These are phyloP conservation scores for Neodiprion lecontei DNA, from an alignment of 1,140 invertebrate species.

Conservation along the genomic window DNA sequence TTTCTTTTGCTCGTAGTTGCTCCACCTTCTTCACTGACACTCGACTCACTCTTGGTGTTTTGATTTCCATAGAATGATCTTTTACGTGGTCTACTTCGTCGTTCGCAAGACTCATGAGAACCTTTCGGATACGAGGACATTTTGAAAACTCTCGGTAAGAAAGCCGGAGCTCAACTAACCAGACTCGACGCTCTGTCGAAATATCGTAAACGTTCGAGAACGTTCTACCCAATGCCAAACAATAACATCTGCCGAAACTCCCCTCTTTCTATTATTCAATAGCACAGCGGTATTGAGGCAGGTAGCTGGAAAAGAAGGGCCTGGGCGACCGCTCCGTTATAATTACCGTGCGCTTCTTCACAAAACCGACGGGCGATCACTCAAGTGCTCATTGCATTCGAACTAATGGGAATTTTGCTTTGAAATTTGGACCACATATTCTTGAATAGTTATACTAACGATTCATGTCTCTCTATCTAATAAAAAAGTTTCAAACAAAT, in stretches of 20 bases:
- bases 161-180: slow-evolving; percentile 11
- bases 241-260: slow-evolving; percentile 1
- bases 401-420: slow-evolving; percentile 22
- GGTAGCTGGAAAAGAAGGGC: slow-evolving; percentile 7
- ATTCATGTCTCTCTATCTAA: too few species aligned
- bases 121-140: slow-evolving; percentile 13
- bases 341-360: too few species aligned
- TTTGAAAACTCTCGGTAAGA: slow-evolving; percentile 13
- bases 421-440: slow-evolving; percentile 22
- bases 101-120: neutral
- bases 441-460: slow-evolving; percentile 26
- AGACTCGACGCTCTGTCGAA: slow-evolving; percentile 14
- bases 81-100: slow-evolving; percentile 23
- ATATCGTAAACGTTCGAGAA: slow-evolving; percentile 18
- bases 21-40: neutral
- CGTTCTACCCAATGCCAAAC: neutral
- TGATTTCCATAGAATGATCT: slow-evolving; percentile 22
- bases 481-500: too few species aligned
- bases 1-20: slow-evolving; percentile 25
- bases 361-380: too few species aligned
- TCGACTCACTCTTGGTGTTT: neutral
- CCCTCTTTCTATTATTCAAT: neutral
- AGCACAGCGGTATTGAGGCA: neutral
- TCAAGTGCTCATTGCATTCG: neutral
- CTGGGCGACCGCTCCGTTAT: neutral